phyloP scores from a whole-genome alignment of 2,113 vertebrate species.

The Aptenodytes forsteri region DNA sequence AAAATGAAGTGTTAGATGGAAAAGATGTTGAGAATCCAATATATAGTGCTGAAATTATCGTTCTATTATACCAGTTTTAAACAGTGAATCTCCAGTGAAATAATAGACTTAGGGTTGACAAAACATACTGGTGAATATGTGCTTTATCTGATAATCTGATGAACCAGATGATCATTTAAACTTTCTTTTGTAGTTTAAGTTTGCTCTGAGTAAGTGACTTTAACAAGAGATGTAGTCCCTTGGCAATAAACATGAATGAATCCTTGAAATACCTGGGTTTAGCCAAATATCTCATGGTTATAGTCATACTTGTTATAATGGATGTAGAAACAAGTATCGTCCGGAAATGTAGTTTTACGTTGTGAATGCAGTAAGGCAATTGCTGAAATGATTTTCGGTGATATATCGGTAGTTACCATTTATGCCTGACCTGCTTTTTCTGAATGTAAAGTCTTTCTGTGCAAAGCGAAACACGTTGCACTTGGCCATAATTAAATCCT shows the following conservation, averaged over 20 bases:
- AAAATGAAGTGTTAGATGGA: background rate
- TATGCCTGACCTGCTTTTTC: background rate
- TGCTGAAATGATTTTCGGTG: background rate
- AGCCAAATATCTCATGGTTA: background rate
- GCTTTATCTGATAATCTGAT: background rate
- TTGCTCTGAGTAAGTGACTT: background rate
- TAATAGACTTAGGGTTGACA: background rate
- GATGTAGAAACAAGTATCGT: background rate
- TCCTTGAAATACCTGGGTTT: background rate
- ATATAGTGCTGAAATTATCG: background rate
- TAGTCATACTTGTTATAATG: background rate
- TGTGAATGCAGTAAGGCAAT: background rate
- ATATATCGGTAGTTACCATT: background rate
- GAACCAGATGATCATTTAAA: background rate
- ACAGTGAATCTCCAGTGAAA: background rate
- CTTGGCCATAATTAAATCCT: background rate
- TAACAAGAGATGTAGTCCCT: background rate
- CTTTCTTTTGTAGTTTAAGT: background rate
- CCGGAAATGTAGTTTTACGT: background rate
- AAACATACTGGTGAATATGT: background rate
- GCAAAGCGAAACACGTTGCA: background rate
- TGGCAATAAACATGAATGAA: background rate
- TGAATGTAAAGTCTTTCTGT: background rate
- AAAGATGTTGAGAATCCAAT: background rate
- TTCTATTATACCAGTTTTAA: background rate